phyloP scores from a whole-genome alignment of 2,888 invertebrate genomes.

The Erebia aethiops region DNA sequence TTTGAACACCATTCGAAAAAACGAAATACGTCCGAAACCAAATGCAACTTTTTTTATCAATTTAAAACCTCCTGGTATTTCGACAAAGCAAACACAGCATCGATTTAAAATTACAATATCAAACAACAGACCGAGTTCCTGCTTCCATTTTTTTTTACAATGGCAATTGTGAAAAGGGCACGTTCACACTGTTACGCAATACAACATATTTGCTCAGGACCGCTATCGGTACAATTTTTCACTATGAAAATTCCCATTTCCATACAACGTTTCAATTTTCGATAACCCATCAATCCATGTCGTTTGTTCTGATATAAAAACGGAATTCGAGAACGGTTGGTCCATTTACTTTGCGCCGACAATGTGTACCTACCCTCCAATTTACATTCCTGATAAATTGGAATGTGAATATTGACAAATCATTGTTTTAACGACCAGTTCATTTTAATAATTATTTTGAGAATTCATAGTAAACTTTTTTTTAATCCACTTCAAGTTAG shows the following conservation, averaged over 20 bases:
- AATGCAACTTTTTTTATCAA: too few relatives aligned
- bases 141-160: background rate
- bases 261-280: conserved; percentile 41
- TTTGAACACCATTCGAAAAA: too few relatives aligned
- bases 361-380: conserved; percentile 17
- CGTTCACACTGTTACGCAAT: conserved; percentile 8
- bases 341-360: conserved; percentile 24
- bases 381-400: conserved; percentile 18
- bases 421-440: background rate
- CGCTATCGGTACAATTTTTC: conserved; percentile 33
- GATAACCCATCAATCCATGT: conserved; percentile 43
- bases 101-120: background rate
- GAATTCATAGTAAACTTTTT: too few relatives aligned
- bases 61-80: background rate
- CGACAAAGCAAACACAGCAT: background rate
- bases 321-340: conserved; percentile 29
- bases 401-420: background rate
- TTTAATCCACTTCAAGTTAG: too few relatives aligned
- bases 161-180: background rate
- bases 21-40: too few relatives aligned
- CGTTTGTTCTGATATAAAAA: conserved; percentile 40
- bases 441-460: too few relatives aligned
- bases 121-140: background rate
- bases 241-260: conserved; percentile 38
- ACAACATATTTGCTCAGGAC: conserved; percentile 26